Percentiles rank a stretch among this genome's conserved stretches.
Evolutionary conservation across 2,797 vertebrate genomes (phyloP).

Genomic region (Lepilemur septentrionalis): DNA sequence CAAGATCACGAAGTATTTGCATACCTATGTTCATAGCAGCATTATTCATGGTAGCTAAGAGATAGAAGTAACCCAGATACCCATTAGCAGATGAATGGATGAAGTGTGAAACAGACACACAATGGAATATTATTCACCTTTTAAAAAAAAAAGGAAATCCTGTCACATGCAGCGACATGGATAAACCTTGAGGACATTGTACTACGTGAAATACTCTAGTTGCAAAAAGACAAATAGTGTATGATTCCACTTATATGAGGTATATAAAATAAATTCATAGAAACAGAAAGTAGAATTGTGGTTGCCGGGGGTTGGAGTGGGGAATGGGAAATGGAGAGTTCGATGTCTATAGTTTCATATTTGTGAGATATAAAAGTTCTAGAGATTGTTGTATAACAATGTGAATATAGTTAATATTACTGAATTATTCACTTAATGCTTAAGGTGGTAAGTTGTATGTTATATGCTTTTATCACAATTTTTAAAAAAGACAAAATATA

Average conservation of each 20-base stretch:
- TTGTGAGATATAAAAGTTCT: background rate
- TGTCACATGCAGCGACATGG: background rate
- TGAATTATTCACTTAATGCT: background rate
- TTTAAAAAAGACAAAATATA: background rate
- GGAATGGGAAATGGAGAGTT: background rate
- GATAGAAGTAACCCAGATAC: background rate
- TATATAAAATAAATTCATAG: background rate
- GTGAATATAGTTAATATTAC: background rate
- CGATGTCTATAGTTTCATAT: background rate
- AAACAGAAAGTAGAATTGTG: background rate
- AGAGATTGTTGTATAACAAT: background rate
- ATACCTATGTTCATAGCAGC: background rate
- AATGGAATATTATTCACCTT: background rate
- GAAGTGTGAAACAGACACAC: background rate
- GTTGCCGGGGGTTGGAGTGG: background rate
- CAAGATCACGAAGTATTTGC: background rate
- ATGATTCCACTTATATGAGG: background rate
- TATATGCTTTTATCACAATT: background rate
- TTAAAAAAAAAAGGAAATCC: background rate
- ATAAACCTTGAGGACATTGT: background rate
- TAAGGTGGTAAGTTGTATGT: background rate
- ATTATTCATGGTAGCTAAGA: background rate
- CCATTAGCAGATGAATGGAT: background rate
- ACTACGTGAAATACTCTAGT: background rate
- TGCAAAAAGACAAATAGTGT: background rate